phyloP scores from a whole-genome alignment of 64 coral and sea anemone species.

The Montipora sp. region DNA sequence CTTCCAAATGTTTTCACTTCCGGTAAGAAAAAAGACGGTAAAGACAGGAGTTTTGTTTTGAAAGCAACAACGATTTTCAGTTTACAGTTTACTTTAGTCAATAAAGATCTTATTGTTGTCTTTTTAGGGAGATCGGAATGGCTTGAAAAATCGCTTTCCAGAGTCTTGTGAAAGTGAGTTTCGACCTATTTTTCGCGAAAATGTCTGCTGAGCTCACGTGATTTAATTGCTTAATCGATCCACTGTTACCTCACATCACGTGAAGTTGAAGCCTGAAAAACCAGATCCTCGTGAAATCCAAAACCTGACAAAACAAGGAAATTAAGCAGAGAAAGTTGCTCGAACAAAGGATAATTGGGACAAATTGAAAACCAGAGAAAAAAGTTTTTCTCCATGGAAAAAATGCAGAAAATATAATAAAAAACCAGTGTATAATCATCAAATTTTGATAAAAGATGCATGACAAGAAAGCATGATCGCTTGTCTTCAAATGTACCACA shows the following conservation, averaged over 20 bases:
- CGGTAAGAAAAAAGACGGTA: background rate
- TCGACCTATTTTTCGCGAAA: background rate
- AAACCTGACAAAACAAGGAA: background rate
- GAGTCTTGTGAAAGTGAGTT: background rate
- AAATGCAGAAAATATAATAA: background rate
- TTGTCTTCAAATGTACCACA: background rate
- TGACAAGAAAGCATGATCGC: background rate
- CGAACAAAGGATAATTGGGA: constrained; percentile 26
- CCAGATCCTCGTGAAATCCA: background rate
- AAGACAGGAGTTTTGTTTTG: background rate
- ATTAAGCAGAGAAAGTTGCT: background rate
- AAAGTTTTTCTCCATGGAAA: background rate
- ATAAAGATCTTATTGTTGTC: background rate
- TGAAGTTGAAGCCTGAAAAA: background rate
- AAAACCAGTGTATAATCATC: background rate
- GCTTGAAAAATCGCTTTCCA: no score
- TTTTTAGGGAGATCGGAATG: background rate
- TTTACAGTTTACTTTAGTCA: background rate
- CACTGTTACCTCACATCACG: background rate
- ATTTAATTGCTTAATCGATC: background rate
- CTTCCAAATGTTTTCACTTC: background rate
- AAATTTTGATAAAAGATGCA: background rate
- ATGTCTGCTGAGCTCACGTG: background rate
- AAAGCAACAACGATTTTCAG: background rate
- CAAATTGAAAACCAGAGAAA: background rate